phyloP scores from a whole-genome alignment of 2,888 invertebrate genomes.

The Hemistola chrysoprasaria region DNA sequence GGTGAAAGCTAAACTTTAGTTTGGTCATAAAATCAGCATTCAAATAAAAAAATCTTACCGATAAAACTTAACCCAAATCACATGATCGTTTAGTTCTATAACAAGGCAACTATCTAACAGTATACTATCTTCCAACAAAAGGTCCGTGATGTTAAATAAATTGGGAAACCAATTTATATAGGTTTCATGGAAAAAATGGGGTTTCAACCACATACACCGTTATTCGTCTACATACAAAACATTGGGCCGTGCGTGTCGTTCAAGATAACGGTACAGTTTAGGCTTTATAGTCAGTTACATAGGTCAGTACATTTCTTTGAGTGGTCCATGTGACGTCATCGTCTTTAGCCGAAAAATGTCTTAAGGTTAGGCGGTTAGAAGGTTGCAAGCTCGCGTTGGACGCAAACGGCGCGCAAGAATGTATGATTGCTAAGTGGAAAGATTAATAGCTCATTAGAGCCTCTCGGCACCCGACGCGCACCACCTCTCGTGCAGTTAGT shows the following conservation, averaged over 20 bases:
- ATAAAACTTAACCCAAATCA: neutral
- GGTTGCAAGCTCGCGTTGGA: too few relatives aligned
- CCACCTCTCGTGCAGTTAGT: too few relatives aligned
- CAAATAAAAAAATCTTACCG: too few relatives aligned
- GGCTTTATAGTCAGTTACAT: slow-evolving; percentile 2
- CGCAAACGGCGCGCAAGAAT: too few relatives aligned
- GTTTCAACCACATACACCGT: slow-evolving; percentile 3
- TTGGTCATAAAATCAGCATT: too few relatives aligned
- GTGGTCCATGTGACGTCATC: too few relatives aligned
- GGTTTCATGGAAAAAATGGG: slow-evolving; percentile 11
- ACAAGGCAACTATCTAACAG: slow-evolving; percentile 7
- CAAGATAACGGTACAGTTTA: slow-evolving; percentile 1
- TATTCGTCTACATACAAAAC: slow-evolving; percentile 10
- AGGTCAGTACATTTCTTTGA: neutral
- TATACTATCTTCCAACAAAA: slow-evolving; percentile 7
- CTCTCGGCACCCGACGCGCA: too few relatives aligned
- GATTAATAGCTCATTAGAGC: too few relatives aligned
- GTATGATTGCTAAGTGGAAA: too few relatives aligned
- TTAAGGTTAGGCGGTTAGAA: too few relatives aligned
- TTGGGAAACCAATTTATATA: slow-evolving; percentile 19
- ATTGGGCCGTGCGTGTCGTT: slow-evolving; percentile 6
- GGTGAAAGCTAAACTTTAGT: too few relatives aligned
- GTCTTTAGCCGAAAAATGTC: too few relatives aligned
- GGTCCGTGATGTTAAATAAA: slow-evolving; percentile 17
- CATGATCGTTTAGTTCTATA: slow-evolving; percentile 1